These are phyloP conservation scores for Cheilosia impressa DNA, from an alignment of 2,888 invertebrate genomes.

Conservation along the genomic window DNA sequence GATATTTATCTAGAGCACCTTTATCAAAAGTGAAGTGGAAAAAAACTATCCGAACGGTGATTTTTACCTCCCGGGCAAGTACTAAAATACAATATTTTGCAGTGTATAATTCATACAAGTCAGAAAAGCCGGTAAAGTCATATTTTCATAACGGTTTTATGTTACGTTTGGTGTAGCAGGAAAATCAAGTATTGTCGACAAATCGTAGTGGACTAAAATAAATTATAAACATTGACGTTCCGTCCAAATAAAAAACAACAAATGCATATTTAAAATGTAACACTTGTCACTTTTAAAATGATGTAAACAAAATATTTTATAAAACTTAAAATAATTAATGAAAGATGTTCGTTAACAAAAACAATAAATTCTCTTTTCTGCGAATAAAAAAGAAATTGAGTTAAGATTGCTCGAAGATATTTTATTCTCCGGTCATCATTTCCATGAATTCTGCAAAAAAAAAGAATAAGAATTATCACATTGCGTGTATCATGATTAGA, in stretches of 20 bases:
- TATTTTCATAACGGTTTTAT: too few relatives aligned
- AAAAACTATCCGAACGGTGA: too few relatives aligned
- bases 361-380: constrained; percentile 23
- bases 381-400: constrained; percentile 26
- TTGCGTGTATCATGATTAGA: constrained; percentile 21
- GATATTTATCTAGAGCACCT: too few relatives aligned
- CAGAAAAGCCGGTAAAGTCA: too few relatives aligned
- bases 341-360: constrained; percentile 60
- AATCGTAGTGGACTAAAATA: too few relatives aligned
- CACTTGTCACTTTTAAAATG: constrained; percentile 38
- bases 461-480: constrained; percentile 29
- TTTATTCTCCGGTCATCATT: constrained; percentile 97
- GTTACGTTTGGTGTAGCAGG: too few relatives aligned
- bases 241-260: background rate
- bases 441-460: constrained; percentile 94
- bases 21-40: too few relatives aligned
- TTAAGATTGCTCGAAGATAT: constrained; percentile 37
- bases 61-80: too few relatives aligned
- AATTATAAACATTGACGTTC: background rate
- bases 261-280: background rate
- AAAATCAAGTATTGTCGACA: too few relatives aligned
- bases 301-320: constrained; percentile 58
- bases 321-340: constrained; percentile 62
- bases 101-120: too few relatives aligned
- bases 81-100: too few relatives aligned